Percentiles rank a stretch among this genome's conserved stretches.
Conservation (phyloP, 2,888 invertebrate genomes). For the Spodoptera picta region DNA sequence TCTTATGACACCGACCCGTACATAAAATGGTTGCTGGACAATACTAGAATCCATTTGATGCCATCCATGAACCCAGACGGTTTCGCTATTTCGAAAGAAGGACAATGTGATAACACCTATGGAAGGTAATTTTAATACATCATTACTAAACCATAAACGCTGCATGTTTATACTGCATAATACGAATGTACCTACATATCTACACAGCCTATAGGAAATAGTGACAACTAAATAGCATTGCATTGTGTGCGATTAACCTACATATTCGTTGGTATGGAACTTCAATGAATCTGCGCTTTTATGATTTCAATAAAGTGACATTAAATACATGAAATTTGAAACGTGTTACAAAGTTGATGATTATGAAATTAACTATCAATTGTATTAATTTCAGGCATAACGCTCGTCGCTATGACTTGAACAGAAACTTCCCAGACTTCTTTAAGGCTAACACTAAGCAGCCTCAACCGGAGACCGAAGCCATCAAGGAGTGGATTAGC, state of each 20-base stretch:
- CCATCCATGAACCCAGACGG: constrained; percentile 99
- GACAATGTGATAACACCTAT: constrained; percentile 95
- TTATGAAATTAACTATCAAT: constrained; percentile 8
- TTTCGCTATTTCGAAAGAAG: constrained; percentile 96
- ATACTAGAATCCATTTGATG: constrained; percentile 98
- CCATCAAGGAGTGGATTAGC: constrained; percentile 97
- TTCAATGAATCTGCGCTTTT: constrained; percentile 22
- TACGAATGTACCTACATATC: constrained; percentile 3
- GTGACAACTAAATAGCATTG: constrained; percentile 14
- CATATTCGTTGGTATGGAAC: constrained; percentile 36
- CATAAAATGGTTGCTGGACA: constrained; percentile 96
- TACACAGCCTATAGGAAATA: constrained; percentile 10
- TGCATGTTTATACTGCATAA: not conserved
- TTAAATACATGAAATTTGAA: not conserved
- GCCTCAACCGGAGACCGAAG: constrained; percentile 97
- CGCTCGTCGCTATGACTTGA: constrained; percentile 96
- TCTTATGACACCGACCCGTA: constrained; percentile 95
- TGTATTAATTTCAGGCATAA: constrained; percentile 90
- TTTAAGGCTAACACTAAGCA: constrained; percentile 96
- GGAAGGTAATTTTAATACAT: constrained; percentile 90
- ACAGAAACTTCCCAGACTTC: constrained; percentile 98
- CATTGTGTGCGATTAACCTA: constrained; percentile 32
- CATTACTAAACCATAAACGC: constrained; percentile 9
- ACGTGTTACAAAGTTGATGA: constrained; percentile 1
- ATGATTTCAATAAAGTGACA: not conserved